These are phyloP conservation scores for Rhynchotus rufescens DNA, from an alignment of 2,797 vertebrate genomes.

Conservation along the genomic window DNA sequence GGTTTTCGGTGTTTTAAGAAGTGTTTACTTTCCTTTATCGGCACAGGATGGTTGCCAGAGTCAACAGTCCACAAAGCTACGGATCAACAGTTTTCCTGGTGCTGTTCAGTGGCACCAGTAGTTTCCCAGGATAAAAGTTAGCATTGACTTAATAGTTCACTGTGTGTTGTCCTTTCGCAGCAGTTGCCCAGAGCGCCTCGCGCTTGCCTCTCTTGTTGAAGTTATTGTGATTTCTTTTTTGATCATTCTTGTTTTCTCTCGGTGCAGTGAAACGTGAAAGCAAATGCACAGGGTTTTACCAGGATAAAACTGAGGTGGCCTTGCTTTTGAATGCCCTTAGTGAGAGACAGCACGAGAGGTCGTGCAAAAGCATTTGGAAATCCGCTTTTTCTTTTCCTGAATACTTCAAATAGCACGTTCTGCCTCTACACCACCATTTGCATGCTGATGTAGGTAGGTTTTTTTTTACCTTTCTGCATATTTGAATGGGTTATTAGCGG, in stretches of 20 bases:
- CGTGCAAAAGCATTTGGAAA: neutral
- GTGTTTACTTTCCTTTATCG: slow-evolving; percentile 2
- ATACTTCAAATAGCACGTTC: neutral
- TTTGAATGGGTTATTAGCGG: neutral
- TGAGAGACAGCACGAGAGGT: neutral
- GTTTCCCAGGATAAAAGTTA: slow-evolving; percentile 29
- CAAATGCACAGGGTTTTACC: neutral
- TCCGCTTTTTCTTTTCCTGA: neutral
- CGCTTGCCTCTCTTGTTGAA: neutral
- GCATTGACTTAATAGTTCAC: neutral
- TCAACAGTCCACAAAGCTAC: slow-evolving; percentile 1
- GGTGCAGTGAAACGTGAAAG: neutral
- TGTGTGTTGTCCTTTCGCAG: neutral
- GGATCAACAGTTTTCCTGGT: neutral
- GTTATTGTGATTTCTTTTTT: neutral
- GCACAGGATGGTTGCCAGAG: neutral
- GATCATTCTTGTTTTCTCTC: neutral
- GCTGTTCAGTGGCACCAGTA: slow-evolving; percentile 1
- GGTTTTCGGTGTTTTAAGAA: slow-evolving; percentile 12
- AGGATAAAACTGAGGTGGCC: neutral
- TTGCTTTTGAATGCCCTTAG: neutral
- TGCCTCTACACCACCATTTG: neutral
- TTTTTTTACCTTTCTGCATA: neutral
- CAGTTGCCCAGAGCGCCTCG: neutral
- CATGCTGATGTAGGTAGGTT: neutral